Conservation (phyloP, 2,888 invertebrate genomes). For the Anoncus sp. region DNA sequence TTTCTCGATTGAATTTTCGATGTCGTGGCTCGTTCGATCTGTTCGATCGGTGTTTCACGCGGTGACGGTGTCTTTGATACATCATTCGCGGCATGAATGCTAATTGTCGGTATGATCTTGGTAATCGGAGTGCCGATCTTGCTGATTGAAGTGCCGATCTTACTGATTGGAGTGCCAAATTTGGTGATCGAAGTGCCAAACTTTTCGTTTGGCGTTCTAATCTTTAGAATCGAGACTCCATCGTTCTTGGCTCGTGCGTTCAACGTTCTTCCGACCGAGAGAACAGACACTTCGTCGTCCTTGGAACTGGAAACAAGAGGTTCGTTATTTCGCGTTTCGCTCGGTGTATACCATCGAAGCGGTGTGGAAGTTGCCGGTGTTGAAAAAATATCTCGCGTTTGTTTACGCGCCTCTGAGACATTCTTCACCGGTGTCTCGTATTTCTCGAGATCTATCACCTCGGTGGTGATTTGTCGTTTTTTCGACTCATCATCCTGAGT, state of each 20-base stretch:
- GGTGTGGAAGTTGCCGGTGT: conserved; percentile 53
- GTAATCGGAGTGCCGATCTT: not conserved
- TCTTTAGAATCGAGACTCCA: conserved; percentile 29
- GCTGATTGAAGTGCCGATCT: not conserved
- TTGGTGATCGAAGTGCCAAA: not conserved
- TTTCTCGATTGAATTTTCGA: conserved; percentile 17
- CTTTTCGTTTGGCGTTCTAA: conserved; percentile 13
- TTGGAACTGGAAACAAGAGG: not conserved
- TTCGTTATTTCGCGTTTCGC: conserved; percentile 17
- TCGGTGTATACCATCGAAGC: conserved; percentile 36
- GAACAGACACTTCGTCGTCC: conserved; percentile 38
- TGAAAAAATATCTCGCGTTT: conserved; percentile 36
- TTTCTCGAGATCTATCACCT: conserved; percentile 76
- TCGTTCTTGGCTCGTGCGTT: conserved; percentile 16
- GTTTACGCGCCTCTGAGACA: not conserved
- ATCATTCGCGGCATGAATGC: conserved; percentile 37
- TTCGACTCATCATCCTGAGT: conserved; percentile 10
- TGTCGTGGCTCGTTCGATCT: conserved; percentile 37
- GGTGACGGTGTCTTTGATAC: not conserved
- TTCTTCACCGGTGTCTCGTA: conserved; percentile 52
- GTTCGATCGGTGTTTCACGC: not conserved
- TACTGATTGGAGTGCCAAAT: not conserved
- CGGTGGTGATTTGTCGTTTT: conserved; percentile 58
- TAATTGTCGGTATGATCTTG: conserved; percentile 27
- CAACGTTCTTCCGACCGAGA: conserved; percentile 8